Percentiles rank a stretch among this genome's conserved stretches.
Conservation (phyloP, 2,113 vertebrate genomes). For the Sander vitreus region DNA sequence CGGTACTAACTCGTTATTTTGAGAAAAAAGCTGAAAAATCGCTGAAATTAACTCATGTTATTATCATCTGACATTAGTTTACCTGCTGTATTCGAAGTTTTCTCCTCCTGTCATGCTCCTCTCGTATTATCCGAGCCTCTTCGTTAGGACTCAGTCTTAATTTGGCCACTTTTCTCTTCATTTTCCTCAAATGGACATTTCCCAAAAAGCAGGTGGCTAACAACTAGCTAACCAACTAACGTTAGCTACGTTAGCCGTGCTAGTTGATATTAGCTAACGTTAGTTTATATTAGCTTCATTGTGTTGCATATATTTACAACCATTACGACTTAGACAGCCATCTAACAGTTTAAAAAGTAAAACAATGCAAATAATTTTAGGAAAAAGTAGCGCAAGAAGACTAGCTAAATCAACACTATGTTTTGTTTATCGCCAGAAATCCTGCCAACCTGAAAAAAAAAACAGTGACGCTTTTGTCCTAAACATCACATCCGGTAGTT, state of each 20-base stretch:
- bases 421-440: constrained; percentile 27
- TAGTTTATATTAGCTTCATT: not conserved
- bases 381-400: not conserved
- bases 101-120: constrained; percentile 91
- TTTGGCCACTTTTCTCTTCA: constrained; percentile 87
- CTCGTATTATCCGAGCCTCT: constrained; percentile 89
- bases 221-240: not conserved
- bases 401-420: not conserved
- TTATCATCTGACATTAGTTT: not conserved
- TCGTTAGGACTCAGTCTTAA: constrained; percentile 93
- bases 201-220: not conserved
- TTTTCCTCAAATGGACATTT: constrained; percentile 63
- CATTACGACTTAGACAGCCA: not conserved
- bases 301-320: rapidly evolving
- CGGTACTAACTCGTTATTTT: too few relatives aligned
- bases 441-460: constrained; percentile 36
- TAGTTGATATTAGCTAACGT: not conserved
- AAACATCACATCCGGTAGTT: constrained; percentile 77
- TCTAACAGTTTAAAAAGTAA: not conserved
- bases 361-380: rapidly evolving
- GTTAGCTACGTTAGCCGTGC: not conserved
- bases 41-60: not conserved
- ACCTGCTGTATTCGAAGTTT: constrained; percentile 94
- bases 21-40: too few relatives aligned
- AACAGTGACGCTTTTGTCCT: not conserved